Conservation (phyloP, 1,140 invertebrate genomes). For the Drosophila neocordata region DNA sequence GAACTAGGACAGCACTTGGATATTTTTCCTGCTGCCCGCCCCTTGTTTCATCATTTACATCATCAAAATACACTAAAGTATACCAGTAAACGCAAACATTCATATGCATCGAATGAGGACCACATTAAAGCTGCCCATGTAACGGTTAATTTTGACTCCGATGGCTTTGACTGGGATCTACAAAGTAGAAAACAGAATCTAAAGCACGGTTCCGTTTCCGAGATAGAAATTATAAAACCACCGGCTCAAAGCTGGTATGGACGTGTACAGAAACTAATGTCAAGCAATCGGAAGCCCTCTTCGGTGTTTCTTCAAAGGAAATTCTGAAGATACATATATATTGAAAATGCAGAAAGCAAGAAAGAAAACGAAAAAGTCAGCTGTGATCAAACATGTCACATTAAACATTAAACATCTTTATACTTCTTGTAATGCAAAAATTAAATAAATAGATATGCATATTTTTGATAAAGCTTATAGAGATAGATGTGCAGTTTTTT, state of each 20-base stretch:
- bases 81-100: neutral
- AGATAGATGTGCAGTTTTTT: too few relatives aligned
- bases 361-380: too few relatives aligned
- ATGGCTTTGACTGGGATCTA: neutral
- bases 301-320: neutral
- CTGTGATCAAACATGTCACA: too few relatives aligned
- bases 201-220: neutral
- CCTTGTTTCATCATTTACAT: neutral
- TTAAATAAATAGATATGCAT: too few relatives aligned
- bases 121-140: neutral
- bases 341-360: too few relatives aligned
- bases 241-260: constrained; percentile 21
- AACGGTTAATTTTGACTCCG: neutral
- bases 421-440: too few relatives aligned
- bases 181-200: neutral
- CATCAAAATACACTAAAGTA: neutral
- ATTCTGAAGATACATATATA: neutral
- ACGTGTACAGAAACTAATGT: neutral
- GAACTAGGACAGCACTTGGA: neutral
- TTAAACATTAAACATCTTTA: too few relatives aligned
- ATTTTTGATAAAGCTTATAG: too few relatives aligned
- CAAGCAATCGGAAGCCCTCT: neutral
- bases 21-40: too few relatives aligned
- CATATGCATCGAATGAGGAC: neutral
- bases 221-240: neutral